A percentile compares a stretch with the other conserved stretches of the same genome.
These are phyloP conservation scores for Ariolimax columbianus DNA, from an alignment of 2,888 invertebrate species.

Conservation along the genomic window DNA sequence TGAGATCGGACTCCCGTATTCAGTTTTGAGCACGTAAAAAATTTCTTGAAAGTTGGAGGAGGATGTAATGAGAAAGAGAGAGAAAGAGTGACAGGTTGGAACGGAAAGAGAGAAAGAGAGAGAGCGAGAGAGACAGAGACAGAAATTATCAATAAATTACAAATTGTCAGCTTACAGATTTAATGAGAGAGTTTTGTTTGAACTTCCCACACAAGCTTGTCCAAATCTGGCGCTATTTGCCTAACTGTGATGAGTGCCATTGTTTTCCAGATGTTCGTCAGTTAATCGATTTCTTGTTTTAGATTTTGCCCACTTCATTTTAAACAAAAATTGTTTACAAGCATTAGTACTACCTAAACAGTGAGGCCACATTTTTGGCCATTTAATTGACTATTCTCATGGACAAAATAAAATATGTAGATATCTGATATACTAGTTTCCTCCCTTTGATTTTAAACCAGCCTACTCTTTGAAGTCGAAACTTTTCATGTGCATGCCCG, in stretches of 20 bases:
- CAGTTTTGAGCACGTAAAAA: too few relatives aligned
- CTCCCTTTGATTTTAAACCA: neutral
- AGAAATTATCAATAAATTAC: neutral
- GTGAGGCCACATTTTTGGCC: neutral
- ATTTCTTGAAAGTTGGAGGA: too few relatives aligned
- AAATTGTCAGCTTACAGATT: neutral
- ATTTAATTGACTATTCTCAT: too few relatives aligned
- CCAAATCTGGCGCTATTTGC: too few relatives aligned
- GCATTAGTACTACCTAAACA: neutral
- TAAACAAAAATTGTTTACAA: neutral
- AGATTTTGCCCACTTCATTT: neutral
- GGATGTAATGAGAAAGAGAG: too few relatives aligned
- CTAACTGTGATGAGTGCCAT: too few relatives aligned
- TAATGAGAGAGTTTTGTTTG: neutral
- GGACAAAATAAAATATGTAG: neutral
- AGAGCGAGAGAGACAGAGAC: too few relatives aligned
- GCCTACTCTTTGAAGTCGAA: neutral
- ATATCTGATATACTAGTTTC: neutral
- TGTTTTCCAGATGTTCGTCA: too few relatives aligned
- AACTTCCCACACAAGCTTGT: neutral
- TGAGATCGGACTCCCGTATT: too few relatives aligned
- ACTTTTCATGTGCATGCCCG: neutral
- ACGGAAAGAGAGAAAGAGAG: too few relatives aligned
- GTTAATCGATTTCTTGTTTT: neutral
- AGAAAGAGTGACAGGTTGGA: too few relatives aligned